Evolutionary conservation across 2,797 vertebrate species (phyloP), one percentile per base, ranked within the genome.

Genomic region (Gobionotothen gibberifrons): DNA sequence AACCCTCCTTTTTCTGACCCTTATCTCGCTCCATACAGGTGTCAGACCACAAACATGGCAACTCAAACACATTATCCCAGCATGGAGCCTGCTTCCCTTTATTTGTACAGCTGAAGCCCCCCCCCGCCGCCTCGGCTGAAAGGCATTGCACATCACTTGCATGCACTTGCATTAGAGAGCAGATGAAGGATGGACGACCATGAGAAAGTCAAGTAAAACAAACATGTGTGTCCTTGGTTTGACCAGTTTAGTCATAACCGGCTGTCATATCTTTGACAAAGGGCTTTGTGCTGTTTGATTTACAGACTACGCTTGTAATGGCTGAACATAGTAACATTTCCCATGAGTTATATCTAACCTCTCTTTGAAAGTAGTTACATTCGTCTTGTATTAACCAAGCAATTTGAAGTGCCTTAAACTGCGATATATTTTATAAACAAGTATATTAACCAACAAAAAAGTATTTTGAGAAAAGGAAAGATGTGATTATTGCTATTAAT

Each of bases 91-190:
- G 79, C 63, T 72, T 60, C 84, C 64, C 78, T 58, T 82, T 94
- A 87, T 94, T 94, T 93, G 88, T 77, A 81, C 93, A 95, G 93
- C 90, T 95, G 90, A 93, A 82, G 59, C 79, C 13, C 53, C 9
- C 51, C 22, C 22, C 22, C 22, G 11, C 17, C 14, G 39, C 79
- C 62, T 48, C 65, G 46, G 22, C 9, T 72, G 76, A 85, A 88
- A 87, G 81, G 49, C 77, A 72, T 26, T 5, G 78, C 26, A 26
- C 26, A 26, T 26, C 26, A 26, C 26, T 57, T 44, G 65, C 26
- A 76, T 81, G 69, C 73, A 83, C 87, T 72, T 77, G 46, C 2
- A 4, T 74, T 82, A 81, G 60, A 68, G 57, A 69, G 36, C 85
- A 89, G 74, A 82, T 22, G 53, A 69, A 39, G 70, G 80, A 71